Evolutionary conservation across 2,113 vertebrate genomes (phyloP).

Genomic region (Oncorhynchus keta): DNA sequence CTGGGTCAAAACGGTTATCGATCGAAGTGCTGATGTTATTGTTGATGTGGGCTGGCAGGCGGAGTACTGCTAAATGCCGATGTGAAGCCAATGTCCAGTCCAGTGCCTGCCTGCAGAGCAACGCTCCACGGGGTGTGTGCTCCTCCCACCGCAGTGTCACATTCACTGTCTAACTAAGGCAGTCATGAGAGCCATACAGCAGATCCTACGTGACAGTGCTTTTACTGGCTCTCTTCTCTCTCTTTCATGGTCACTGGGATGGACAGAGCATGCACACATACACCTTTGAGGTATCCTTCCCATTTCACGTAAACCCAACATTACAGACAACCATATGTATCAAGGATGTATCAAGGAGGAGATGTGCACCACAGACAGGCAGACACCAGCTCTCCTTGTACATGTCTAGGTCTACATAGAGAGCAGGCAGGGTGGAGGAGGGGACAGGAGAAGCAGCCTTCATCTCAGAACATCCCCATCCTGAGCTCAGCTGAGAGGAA

Average conservation of each 20-base stretch:
- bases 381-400: constrained; percentile 33
- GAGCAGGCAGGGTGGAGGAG: constrained; percentile 65
- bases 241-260: neutral
- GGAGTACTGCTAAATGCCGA: constrained; percentile 17
- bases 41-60: constrained; percentile 5
- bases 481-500: constrained; percentile 51
- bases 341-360: constrained; percentile 47
- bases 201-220: constrained; percentile 48
- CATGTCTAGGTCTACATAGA: constrained; percentile 53
- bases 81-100: constrained; percentile 37
- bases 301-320: constrained; percentile 37
- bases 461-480: constrained; percentile 68
- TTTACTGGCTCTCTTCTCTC: constrained; percentile 26
- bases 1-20: constrained; percentile 22
- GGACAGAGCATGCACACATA: constrained; percentile 12
- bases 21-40: constrained; percentile 28
- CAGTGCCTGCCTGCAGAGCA: constrained; percentile 25
- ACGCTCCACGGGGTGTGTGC: constrained; percentile 34
- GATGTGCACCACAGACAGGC: constrained; percentile 16
- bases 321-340: constrained; percentile 32
- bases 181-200: constrained; percentile 48
- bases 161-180: constrained; percentile 38
- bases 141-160: constrained; percentile 46
- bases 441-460: constrained; percentile 60
- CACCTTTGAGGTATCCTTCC: constrained; percentile 46